Percentiles rank a stretch among this genome's conserved stretches.
These are phyloP conservation scores for Ianthella basta DNA, from an alignment of 37 sponge, comb jelly and placozoan genomes.

Conservation along the genomic window DNA sequence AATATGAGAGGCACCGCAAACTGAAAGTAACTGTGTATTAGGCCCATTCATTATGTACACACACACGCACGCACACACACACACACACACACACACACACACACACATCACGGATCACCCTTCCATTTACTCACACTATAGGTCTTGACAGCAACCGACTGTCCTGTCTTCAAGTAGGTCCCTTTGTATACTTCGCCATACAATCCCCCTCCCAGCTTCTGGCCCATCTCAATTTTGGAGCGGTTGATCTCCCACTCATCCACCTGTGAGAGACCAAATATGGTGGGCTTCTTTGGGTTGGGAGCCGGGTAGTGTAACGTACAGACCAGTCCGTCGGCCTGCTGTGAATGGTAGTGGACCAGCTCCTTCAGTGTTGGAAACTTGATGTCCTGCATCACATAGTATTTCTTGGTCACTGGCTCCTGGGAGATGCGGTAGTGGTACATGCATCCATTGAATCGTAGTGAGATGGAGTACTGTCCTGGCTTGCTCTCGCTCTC, in stretches of 20 bases:
- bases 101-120: slow-evolving; percentile 44
- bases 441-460: slow-evolving; percentile 91
- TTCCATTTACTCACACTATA: slow-evolving; percentile 67
- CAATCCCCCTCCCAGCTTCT: slow-evolving; percentile 93
- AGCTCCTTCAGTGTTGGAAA: slow-evolving; percentile 81
- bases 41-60: background rate
- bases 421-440: slow-evolving; percentile 88
- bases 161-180: slow-evolving; percentile 46
- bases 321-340: slow-evolving; percentile 89
- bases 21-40: too few relatives aligned
- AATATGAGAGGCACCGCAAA: too few relatives aligned
- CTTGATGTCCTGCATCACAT: slow-evolving; percentile 74
- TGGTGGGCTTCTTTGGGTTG: slow-evolving; percentile 85
- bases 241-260: slow-evolving; percentile 95
- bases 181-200: slow-evolving; percentile 98
- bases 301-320: slow-evolving; percentile 90
- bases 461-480: slow-evolving; percentile 92
- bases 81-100: slow-evolving; percentile 61
- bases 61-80: slow-evolving; percentile 28
- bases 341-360: slow-evolving; percentile 88
- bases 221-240: slow-evolving; percentile 86
- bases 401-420: slow-evolving; percentile 46
- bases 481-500: slow-evolving; percentile 97
- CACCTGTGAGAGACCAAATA: slow-evolving; percentile 77
- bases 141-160: slow-evolving; percentile 69